Evolutionary conservation across 2,888 invertebrate genomes (phyloP).

Genomic region (Cyaniris semiargus): DNA sequence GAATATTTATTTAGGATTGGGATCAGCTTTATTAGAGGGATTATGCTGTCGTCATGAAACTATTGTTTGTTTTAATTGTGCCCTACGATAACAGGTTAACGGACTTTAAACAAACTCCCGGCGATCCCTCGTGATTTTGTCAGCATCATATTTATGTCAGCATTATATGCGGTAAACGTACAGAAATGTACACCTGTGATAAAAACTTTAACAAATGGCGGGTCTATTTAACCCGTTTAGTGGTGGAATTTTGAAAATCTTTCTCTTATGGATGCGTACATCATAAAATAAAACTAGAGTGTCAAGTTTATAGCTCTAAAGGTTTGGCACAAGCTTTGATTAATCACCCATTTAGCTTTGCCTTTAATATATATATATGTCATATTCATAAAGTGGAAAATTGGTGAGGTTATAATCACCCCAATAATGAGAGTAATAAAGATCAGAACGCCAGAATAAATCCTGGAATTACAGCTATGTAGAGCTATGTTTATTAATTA

Average conservation of each 20-base stretch:
- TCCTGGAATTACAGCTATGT: slow-evolving; percentile 20
- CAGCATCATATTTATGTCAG: neutral
- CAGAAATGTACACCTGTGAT: neutral
- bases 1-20: slow-evolving; percentile 24
- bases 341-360: neutral
- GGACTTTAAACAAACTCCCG: slow-evolving; percentile 1
- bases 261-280: too few relatives aligned
- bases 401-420: neutral
- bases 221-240: too few relatives aligned
- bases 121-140: neutral
- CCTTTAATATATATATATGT: neutral
- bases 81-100: slow-evolving; percentile 24
- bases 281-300: too few relatives aligned
- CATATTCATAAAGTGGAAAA: neutral
- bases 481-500: slow-evolving; percentile 49
- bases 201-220: too few relatives aligned
- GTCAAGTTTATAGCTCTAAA: neutral
- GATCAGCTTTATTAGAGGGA: slow-evolving; percentile 23
- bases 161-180: neutral
- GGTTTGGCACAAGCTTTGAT: neutral
- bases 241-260: too few relatives aligned
- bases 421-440: neutral
- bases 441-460: neutral
- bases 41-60: slow-evolving; percentile 20
- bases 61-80: slow-evolving; percentile 29